phyloP scores from a whole-genome alignment of 2,888 invertebrate genomes.

The Mythimna pallens region DNA sequence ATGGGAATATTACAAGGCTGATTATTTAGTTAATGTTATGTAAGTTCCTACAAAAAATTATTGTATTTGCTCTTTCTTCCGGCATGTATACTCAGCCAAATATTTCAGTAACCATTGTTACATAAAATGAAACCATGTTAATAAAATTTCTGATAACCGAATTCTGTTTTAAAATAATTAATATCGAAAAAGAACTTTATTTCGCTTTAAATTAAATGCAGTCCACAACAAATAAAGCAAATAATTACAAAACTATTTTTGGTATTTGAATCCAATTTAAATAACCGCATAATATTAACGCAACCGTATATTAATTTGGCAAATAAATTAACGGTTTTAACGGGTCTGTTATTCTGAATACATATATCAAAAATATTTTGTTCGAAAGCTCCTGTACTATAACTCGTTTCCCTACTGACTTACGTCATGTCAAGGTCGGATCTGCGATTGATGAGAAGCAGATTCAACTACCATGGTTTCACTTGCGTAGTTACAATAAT shows the following conservation, averaged over 20 bases:
- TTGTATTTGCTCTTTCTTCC: neutral
- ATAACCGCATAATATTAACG: constrained; percentile 16
- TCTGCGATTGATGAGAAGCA: constrained; percentile 77
- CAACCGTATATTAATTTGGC: constrained; percentile 5
- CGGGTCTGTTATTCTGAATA: neutral
- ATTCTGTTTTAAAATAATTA: constrained; percentile 16
- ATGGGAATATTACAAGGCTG: too few relatives aligned
- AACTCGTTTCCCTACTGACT: constrained; percentile 65
- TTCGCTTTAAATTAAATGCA: constrained; percentile 12
- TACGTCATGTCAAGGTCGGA: constrained; percentile 78
- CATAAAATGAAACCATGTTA: neutral
- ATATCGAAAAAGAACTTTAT: constrained; percentile 11
- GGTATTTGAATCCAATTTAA: constrained; percentile 33
- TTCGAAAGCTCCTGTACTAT: constrained; percentile 44
- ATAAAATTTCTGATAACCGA: neutral
- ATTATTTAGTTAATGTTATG: too few relatives aligned
- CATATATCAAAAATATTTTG: neutral
- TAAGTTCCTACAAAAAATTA: too few relatives aligned
- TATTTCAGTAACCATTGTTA: neutral
- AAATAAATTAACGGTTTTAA: constrained; percentile 2
- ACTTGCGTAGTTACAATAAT: constrained; percentile 22
- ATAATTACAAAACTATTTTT: constrained; percentile 11
- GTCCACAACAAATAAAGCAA: constrained; percentile 13
- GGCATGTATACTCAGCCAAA: neutral
- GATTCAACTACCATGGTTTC: constrained; percentile 63